Base-by-base conservation (phyloP, 2,113 vertebrate genomes). In the Gobius niger region DNA sequence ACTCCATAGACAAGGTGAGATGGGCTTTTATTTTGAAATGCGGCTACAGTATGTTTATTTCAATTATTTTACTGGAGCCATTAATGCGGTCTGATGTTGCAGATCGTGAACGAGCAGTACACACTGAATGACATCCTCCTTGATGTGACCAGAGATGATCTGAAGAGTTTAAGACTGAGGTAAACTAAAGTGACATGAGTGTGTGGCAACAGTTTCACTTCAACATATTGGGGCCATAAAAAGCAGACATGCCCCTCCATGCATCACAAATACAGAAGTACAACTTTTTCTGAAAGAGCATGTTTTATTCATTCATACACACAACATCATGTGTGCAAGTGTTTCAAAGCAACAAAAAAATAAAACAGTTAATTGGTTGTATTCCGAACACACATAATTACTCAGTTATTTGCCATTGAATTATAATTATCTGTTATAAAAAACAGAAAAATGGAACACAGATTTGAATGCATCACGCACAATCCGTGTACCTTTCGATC, bases 151-250 rank as follows among this genome's bases (percentile, higher is more conserved):
- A 93, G 98, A 78, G 98, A 99, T 8, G 98, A 99, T 77, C 90
- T 99, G 86, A 99, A 98, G 89, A 94, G 91, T 89, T 88, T 99
- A 87, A 93, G 93, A 84, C 89, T 99, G 88, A 96, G 97, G 98
- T 98, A 93, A 18, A 13, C 5, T 34, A 65, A 1, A 5, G 0
- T 67, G 47, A 73, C 7, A 40, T 24, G 40, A 14, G n/a, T 14
- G 56, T 63, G 12, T 10, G 18, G 1, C 46, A 11, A 44, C 24
- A 63, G 68, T 59, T 61, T 78, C 64, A 72, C 60, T 72, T 76
- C 70, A 72, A 50, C 42, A 15, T 77, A 67, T 56, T 47, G n/a
- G 52, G 9, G 47, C 44, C 13, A 9, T 65, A 13, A 41, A 34
- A 19, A 41, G 44, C 42, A 42, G 54, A 66, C 19, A 9, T 9